A percentile compares a stretch with the other conserved stretches of the same genome.
Conservation (phyloP, 2,113 vertebrate genomes). For the Aldabrachelys gigantea region DNA sequence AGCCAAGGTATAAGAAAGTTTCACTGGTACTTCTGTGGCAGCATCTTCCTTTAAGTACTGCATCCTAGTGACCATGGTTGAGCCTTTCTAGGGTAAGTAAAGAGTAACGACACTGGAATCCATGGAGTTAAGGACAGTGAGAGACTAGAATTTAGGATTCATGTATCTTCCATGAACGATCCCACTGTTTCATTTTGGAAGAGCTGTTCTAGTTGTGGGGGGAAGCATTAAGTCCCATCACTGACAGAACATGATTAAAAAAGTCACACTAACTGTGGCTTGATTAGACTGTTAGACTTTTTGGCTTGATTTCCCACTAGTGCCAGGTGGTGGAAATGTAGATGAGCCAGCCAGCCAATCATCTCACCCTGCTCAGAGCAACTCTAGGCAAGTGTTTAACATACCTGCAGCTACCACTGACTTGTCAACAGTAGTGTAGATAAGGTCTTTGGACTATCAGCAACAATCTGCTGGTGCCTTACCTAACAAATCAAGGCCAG, state of each 20-base stretch:
- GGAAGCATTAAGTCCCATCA: not conserved
- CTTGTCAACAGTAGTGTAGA: rapidly evolving
- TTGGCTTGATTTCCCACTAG: not conserved
- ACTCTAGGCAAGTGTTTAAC: rapidly evolving
- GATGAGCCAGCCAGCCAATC: not conserved
- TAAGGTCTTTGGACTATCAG: rapidly evolving
- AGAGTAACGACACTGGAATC: not conserved
- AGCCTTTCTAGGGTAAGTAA: not conserved
- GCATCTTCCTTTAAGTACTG: not conserved
- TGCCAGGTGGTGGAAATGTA: not conserved
- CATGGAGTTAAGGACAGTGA: not conserved
- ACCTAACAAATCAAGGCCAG: rapidly evolving
- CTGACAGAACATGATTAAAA: not conserved
- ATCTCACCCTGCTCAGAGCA: not conserved
- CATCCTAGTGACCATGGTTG: not conserved
- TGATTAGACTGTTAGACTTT: not conserved
- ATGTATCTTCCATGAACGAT: not conserved
- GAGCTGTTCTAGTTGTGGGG: not conserved
- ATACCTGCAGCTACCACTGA: rapidly evolving
- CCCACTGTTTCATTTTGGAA: not conserved
- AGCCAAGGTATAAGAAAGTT: not conserved
- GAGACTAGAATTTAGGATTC: not conserved
- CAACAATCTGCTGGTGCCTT: not conserved
- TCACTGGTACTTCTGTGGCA: not conserved
- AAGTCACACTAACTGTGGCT: not conserved